Evolutionary conservation across 2,113 vertebrate genomes (phyloP), one percentile per base, ranked within the genome.

Genomic region (Oreotrochilus melanogaster): DNA sequence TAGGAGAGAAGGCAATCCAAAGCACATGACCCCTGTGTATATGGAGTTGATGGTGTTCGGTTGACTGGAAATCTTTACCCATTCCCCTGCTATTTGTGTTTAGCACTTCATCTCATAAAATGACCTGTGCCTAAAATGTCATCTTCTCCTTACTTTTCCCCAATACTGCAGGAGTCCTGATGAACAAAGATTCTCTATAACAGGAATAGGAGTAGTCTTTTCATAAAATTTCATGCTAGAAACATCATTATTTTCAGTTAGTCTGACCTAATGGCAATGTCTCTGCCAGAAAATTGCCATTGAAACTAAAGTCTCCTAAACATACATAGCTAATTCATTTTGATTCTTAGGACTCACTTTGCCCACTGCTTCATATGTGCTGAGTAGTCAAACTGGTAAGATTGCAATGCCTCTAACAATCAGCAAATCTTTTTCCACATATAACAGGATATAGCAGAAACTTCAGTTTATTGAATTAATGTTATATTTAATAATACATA

Each of bases 11-110:
- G 14, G 30, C 60, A n/a, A 87, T 48, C 13, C 65, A 69, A 48
- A 88, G 27, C n/a, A 47, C 25, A 39, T 2, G 12, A 45, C 14
- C 2, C 4, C 23, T 4, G 0, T 18, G 11, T 42, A 12, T 5
- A 35, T 5, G 6, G 13, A 65, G 15, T 28, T 43, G 19, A 30
- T 11, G 3, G 2, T 67, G 25, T 12, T 78, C 31, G 69, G 48
- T 0, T 53, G 64, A 42, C 19, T 54, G 23, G 17, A 67, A 84
- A 45, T 15, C 13, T 72, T 37, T 15, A 28, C 14, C 16, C 17
- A 23, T 56, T 95, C 12, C 11, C 19, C 28, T 71, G 14, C 21
- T 79, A 23, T 33, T 51, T n/a, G 11, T 3, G n/a, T 67, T 60
- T 47, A n/a, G 30, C 21, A 25, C 47, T 78, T 71, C 51, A 74